These are phyloP conservation scores for Helogale parvula DNA, from an alignment of 2,113 vertebrate species.

Conservation along the genomic window DNA sequence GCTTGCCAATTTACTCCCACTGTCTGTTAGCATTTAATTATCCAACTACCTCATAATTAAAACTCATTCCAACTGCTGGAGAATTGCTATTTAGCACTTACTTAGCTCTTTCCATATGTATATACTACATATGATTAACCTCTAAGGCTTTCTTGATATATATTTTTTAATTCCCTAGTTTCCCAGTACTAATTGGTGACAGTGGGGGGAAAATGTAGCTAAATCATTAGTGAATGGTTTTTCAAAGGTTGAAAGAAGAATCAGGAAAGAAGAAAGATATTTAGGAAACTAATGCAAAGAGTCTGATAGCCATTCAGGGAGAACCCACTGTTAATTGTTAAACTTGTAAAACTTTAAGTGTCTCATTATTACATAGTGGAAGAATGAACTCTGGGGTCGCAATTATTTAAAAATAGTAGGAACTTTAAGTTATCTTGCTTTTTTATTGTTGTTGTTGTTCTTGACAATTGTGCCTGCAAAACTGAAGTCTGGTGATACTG, in stretches of 20 bases:
- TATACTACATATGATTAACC: conserved; percentile 51
- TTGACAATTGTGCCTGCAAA: not conserved
- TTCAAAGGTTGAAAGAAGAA: conserved; percentile 26
- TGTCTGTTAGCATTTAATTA: conserved; percentile 70
- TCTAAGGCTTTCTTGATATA: conserved; percentile 49
- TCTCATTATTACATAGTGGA: conserved; percentile 30
- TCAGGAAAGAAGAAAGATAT: conserved; percentile 1
- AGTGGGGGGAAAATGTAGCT: not conserved
- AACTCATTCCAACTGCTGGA: conserved; percentile 47
- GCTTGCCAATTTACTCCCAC: conserved; percentile 40
- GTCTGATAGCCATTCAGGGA: not conserved
- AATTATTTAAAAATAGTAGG: not conserved
- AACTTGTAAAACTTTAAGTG: not conserved
- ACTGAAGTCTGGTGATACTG: conserved; percentile 2
- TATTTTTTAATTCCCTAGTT: conserved; percentile 42
- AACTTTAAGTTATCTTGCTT: not conserved
- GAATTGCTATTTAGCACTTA: conserved; percentile 48
- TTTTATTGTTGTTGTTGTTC: not conserved
- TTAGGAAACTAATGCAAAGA: not conserved
- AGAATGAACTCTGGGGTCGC: not conserved
- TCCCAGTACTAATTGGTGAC: conserved; percentile 38
- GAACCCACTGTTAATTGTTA: not conserved
- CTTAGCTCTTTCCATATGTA: conserved; percentile 18
- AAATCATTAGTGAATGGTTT: conserved; percentile 32
- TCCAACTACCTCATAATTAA: conserved; percentile 62